phyloP scores from a whole-genome alignment of 1,140 invertebrate genomes.

The Listronotus oregonensis region DNA sequence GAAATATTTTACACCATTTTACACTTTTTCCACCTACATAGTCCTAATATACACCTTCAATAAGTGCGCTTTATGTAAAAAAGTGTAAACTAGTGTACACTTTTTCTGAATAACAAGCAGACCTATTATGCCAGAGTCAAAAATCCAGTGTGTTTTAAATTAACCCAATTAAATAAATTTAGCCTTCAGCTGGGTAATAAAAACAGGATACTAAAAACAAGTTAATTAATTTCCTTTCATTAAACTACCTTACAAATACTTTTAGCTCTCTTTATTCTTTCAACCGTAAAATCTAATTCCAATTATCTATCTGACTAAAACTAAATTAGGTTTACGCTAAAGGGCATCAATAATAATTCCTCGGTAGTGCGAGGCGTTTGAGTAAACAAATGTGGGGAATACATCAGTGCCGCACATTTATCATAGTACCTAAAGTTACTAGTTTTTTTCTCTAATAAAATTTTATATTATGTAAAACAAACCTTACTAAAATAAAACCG shows the following conservation, averaged over 20 bases:
- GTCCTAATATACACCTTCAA: too few relatives aligned
- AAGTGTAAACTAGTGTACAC: too few relatives aligned
- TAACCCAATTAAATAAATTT: conserved; percentile 8
- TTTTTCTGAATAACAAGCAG: too few relatives aligned
- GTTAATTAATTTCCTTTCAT: conserved; percentile 19
- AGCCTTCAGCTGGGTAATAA: background rate
- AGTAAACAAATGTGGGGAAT: conserved; percentile 2
- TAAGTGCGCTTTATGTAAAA: too few relatives aligned
- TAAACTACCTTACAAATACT: conserved; percentile 15
- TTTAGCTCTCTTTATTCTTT: conserved; percentile 3
- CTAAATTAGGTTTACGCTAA: conserved; percentile 14
- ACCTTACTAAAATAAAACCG: too few relatives aligned
- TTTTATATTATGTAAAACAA: too few relatives aligned
- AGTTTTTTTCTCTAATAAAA: too few relatives aligned
- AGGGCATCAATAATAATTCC: conserved; percentile 11
- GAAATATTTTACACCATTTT: too few relatives aligned
- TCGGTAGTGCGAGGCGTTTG: background rate
- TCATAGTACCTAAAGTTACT: too few relatives aligned
- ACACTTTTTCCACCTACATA: too few relatives aligned
- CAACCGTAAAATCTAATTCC: conserved; percentile 13
- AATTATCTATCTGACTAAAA: conserved; percentile 16
- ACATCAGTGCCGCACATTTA: background rate
- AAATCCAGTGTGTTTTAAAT: too few relatives aligned
- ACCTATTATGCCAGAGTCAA: too few relatives aligned
- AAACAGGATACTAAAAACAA: background rate